A percentile compares a stretch with the other conserved stretches of the same genome.
phyloP scores from a whole-genome alignment of 2,113 vertebrate species.

The Tetrax tetrax region DNA sequence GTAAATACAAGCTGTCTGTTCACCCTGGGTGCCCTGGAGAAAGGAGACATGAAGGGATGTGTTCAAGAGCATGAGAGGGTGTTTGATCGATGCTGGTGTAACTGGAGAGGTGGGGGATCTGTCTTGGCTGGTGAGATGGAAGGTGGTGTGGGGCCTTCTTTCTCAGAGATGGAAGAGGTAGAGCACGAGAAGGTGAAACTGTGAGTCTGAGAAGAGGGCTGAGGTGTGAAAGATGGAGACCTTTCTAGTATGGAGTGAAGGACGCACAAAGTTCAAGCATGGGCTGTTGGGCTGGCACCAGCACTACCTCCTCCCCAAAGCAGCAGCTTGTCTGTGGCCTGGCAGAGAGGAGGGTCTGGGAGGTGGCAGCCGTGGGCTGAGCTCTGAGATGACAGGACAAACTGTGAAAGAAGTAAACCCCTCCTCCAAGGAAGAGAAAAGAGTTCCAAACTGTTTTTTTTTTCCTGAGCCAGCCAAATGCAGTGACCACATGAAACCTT shows the following conservation, averaged over 20 bases:
- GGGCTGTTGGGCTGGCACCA: not conserved
- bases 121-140: not conserved
- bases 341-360: not conserved
- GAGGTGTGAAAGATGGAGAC: not conserved
- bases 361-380: not conserved
- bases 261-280: not conserved
- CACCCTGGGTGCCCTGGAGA: not conserved
- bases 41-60: not conserved
- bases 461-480: not conserved
- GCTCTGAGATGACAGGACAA: not conserved
- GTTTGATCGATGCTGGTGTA: not conserved
- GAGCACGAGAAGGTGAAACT: not conserved
- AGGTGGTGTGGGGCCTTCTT: not conserved
- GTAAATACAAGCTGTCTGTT: not conserved
- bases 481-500: not conserved
- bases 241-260: not conserved
- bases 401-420: not conserved
- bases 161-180: not conserved
- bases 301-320: not conserved
- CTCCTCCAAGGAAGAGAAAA: not conserved
- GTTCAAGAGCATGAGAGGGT: not conserved
- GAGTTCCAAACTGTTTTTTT: not conserved
- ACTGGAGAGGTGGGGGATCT: not conserved
- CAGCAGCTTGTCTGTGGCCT: not conserved
- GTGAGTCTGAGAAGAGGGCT: not conserved